Evolutionary conservation across 2,888 invertebrate genomes (phyloP).

Genomic region (Cerceris ruficornis): DNA sequence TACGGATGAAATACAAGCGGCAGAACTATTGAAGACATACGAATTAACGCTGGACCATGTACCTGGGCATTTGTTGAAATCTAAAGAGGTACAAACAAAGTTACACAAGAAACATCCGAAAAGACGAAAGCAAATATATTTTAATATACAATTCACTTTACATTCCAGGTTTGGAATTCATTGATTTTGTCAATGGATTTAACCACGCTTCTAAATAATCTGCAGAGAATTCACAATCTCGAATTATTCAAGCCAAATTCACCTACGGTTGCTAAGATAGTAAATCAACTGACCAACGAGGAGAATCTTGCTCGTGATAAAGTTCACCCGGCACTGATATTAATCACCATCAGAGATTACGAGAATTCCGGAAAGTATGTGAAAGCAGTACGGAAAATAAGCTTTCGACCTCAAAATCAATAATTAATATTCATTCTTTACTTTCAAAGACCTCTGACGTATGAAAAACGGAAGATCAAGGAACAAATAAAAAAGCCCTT

Average conservation of each 20-base stretch:
- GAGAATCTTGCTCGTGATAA: constrained; percentile 80
- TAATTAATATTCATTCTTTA: constrained; percentile 3
- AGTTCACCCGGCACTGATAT: constrained; percentile 84
- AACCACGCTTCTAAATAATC: constrained; percentile 82
- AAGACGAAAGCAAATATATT: neutral
- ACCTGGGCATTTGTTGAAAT: constrained; percentile 86
- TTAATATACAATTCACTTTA: constrained; percentile 5
- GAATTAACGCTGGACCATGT: constrained; percentile 87
- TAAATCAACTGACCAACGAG: constrained; percentile 83
- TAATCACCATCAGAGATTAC: constrained; percentile 85
- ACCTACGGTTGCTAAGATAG: constrained; percentile 82
- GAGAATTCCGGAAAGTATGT: constrained; percentile 85
- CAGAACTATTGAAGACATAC: constrained; percentile 82
- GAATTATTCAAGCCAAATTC: constrained; percentile 84
- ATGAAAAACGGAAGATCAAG: constrained; percentile 73
- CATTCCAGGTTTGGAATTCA: constrained; percentile 85
- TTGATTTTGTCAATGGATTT: constrained; percentile 84
- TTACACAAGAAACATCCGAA: neutral
- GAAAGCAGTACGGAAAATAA: neutral
- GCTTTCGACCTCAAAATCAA: constrained; percentile 7
- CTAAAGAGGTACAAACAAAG: constrained; percentile 82
- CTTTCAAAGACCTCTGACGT: constrained; percentile 68
- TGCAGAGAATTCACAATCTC: constrained; percentile 86
- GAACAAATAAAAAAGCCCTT: constrained; percentile 66
- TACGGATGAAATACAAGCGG: constrained; percentile 83